Percentiles rank a stretch among this genome's conserved stretches.
Evolutionary conservation across 64 coral and sea anemone genomes (phyloP).

Genomic region (Exaiptasia diaphana): DNA sequence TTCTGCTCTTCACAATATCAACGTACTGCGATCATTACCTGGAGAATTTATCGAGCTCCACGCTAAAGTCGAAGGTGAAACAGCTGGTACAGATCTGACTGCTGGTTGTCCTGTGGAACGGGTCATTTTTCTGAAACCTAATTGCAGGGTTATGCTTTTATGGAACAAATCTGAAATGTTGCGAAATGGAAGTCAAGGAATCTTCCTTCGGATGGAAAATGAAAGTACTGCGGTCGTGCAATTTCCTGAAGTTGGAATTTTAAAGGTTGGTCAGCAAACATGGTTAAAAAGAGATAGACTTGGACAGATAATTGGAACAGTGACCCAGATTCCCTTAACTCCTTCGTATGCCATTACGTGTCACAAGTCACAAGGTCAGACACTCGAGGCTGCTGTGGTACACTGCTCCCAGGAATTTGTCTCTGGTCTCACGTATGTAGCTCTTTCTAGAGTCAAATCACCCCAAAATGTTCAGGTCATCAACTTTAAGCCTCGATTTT

Average conservation of each 20-base stretch:
- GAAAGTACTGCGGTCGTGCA: not conserved
- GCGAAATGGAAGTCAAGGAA: conserved; percentile 35
- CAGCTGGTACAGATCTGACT: not conserved
- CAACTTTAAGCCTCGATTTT: not conserved
- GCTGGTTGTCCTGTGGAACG: not conserved
- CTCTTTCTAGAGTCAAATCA: conserved; percentile 13
- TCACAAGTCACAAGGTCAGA: conserved; percentile 23
- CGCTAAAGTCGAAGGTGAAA: not conserved
- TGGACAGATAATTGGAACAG: conserved; percentile 30
- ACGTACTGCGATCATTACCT: not conserved
- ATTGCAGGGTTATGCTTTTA: conserved; percentile 44
- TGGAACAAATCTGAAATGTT: conserved; percentile 39
- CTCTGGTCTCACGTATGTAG: conserved; percentile 32
- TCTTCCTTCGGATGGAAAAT: not conserved
- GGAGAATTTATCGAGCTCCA: not conserved
- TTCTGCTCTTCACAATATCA: conserved; percentile 6
- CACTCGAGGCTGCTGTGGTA: conserved; percentile 21
- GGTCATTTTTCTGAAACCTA: not conserved
- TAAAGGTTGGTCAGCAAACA: not conserved
- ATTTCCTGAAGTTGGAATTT: not conserved
- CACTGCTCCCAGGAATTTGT: conserved; percentile 49
- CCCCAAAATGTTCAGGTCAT: not conserved
- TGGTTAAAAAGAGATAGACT: not conserved
- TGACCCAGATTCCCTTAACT: conserved; percentile 14
- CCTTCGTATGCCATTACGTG: conserved; percentile 39